Evolutionary conservation across 1,140 invertebrate genomes (phyloP), one percentile per base, ranked within the genome.

Genomic region (Rhysida immarginata): DNA sequence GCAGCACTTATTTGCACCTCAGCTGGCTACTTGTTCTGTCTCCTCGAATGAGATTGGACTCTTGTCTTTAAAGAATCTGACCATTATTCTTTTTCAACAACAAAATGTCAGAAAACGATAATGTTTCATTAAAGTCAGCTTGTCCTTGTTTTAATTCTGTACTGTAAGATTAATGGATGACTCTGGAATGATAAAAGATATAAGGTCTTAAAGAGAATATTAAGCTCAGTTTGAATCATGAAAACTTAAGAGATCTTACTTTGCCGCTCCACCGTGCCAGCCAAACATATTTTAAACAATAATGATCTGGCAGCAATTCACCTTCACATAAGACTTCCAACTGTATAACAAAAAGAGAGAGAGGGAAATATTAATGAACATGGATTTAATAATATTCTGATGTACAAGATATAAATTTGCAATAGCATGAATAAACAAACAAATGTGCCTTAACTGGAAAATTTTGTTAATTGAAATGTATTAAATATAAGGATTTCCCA

Each of bases 201-300:
- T 5, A 5, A 5, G 16, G 29, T 35, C 16, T 35, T 35, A 35
- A 35, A 35, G 29, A 5, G 5, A 35, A 35, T 35, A 8, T 35
- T 35, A 35, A 35, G 29, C 5, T 35, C 16, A 35, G 29, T 35
- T 5, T 35, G 29, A 35, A 35, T 35, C 29, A 8, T 35, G 16
- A 8, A 8, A 35, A 35, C 5, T 8, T 16, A 35, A 35, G 29
- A 5, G 8, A 13, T 13, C 44, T 46, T 55, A 55, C 54, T 29
- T 25, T 55, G 3, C 45, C 54, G 2, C 24, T 46, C 54, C 54
- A 55, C 26, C 27, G 11, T 8, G 54, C 54, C 18, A 55, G 25
- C 54, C 54, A 55, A 20, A 55, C 23, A 48, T 55, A 55, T 25
- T 55, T 55, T 2, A 55, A 26, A 26, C 54, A 55, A 11, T 25